phyloP scores from a whole-genome alignment of 1,140 invertebrate genomes.

The Bathynomus jamesi region DNA sequence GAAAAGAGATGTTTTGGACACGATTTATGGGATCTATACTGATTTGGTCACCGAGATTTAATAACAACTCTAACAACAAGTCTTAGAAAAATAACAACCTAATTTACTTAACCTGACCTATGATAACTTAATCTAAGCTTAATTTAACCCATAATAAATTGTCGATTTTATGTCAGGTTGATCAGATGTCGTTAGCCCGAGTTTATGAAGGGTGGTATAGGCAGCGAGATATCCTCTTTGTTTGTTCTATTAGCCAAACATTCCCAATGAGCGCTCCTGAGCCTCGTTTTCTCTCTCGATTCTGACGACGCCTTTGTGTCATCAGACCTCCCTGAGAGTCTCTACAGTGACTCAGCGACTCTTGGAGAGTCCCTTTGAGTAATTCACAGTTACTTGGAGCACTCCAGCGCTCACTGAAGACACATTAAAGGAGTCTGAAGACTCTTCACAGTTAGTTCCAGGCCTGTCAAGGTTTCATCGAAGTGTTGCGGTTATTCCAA shows the following conservation, averaged over 20 bases:
- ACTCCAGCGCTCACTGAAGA: background rate
- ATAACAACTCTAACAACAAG: too few relatives aligned
- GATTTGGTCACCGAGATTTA: too few relatives aligned
- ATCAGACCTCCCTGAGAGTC: background rate
- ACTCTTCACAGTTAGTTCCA: background rate
- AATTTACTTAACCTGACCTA: too few relatives aligned
- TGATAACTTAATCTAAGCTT: too few relatives aligned
- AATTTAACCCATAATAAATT: too few relatives aligned
- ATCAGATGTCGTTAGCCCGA: too few relatives aligned
- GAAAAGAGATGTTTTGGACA: too few relatives aligned
- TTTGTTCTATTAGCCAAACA: background rate
- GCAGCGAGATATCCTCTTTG: background rate
- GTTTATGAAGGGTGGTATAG: too few relatives aligned
- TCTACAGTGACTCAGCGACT: background rate
- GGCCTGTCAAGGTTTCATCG: background rate
- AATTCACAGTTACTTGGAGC: background rate
- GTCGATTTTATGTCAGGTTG: too few relatives aligned
- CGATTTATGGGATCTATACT: too few relatives aligned
- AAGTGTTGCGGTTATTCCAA: background rate
- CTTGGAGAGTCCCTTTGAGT: background rate
- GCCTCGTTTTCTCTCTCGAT: background rate
- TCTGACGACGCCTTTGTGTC: background rate
- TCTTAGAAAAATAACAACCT: too few relatives aligned
- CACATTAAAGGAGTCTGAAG: background rate
- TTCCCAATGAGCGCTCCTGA: background rate